phyloP scores from a whole-genome alignment of 2,888 invertebrate species.

The Lymantria dispar region DNA sequence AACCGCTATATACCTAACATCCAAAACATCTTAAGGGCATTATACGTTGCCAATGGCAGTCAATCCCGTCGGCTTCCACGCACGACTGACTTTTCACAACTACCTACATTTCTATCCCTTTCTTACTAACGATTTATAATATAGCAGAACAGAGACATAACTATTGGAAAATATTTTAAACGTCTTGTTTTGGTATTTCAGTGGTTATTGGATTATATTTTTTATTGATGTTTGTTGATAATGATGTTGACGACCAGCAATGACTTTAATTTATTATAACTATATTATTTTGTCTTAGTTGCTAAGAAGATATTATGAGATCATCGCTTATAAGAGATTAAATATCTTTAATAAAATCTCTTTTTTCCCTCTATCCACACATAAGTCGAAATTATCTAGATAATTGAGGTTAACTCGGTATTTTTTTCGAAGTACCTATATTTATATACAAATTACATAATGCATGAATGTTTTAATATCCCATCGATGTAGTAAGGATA shows the following conservation, averaged over 20 bases:
- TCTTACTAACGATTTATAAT: slow-evolving; percentile 7
- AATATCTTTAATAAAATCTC: too few species aligned
- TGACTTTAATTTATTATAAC: not conserved
- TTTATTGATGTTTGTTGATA: slow-evolving; percentile 19
- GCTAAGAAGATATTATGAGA: too few species aligned
- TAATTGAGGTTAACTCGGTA: too few species aligned
- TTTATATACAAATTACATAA: too few species aligned
- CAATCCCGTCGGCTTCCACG: slow-evolving; percentile 45
- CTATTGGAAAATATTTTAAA: slow-evolving; percentile 34
- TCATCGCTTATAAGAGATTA: too few species aligned
- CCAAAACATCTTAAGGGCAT: slow-evolving; percentile 23
- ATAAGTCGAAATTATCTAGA: too few species aligned
- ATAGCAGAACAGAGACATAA: slow-evolving; percentile 17
- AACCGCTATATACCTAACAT: slow-evolving; percentile 27
- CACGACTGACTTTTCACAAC: slow-evolving; percentile 42
- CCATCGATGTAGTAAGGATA: too few species aligned
- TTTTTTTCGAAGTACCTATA: too few species aligned
- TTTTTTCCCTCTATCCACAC: too few species aligned
- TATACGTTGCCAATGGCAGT: slow-evolving; percentile 29
- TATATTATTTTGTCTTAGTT: too few species aligned
- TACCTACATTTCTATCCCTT: slow-evolving; percentile 19
- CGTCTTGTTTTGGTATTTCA: slow-evolving; percentile 22
- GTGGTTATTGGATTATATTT: slow-evolving; percentile 32
- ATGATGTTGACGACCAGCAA: slow-evolving; percentile 11
- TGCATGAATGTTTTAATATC: too few species aligned